Evolutionary conservation across 2,888 invertebrate genomes (phyloP).

Genomic region (Athripsodes cinereus): DNA sequence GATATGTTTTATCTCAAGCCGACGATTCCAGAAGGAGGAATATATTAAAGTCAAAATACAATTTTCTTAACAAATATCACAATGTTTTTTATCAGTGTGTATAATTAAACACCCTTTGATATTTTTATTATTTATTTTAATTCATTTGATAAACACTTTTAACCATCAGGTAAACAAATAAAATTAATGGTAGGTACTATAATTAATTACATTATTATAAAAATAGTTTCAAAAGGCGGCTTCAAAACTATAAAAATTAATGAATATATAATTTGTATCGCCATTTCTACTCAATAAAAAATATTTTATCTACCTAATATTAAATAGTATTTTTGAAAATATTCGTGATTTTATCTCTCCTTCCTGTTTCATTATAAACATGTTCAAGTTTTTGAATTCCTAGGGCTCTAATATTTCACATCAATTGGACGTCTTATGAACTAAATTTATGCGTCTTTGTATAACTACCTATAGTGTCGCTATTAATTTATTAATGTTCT

Average conservation of each 20-base stretch:
- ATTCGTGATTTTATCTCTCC: not conserved
- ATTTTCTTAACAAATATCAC: too few relatives aligned
- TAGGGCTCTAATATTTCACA: too few relatives aligned
- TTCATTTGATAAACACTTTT: not conserved
- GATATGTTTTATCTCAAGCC: not conserved
- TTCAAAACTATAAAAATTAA: not conserved
- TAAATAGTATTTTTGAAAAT: not conserved
- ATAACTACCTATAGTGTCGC: too few relatives aligned
- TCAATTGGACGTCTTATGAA: too few relatives aligned
- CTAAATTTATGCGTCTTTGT: too few relatives aligned
- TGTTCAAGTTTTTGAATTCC: not conserved
- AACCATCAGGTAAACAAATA: not conserved
- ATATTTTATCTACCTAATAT: too few relatives aligned
- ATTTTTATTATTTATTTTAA: not conserved
- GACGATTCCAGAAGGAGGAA: not conserved
- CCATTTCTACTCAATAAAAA: too few relatives aligned
- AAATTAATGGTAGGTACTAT: not conserved
- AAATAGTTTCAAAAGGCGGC: not conserved
- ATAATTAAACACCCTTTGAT: not conserved
- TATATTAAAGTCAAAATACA: not conserved
- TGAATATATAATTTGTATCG: not conserved
- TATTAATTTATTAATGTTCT: too few relatives aligned
- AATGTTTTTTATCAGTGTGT: not conserved
- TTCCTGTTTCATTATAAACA: not conserved
- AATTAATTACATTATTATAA: not conserved